Evolutionary conservation across 2,888 invertebrate genomes (phyloP).

Genomic region (Xanthorhoe spadicearia): DNA sequence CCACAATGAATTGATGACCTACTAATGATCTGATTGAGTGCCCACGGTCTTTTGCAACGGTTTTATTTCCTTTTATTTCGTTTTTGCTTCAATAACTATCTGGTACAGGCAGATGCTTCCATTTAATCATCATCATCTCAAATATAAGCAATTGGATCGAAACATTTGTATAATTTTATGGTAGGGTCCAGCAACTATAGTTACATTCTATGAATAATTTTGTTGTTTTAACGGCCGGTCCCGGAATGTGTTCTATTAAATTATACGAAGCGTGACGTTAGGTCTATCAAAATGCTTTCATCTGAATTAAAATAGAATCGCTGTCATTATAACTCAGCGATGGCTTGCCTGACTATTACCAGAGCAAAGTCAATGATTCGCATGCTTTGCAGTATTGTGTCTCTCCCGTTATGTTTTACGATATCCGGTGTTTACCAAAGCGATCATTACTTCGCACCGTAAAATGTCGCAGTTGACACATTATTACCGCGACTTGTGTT

Average conservation of each 20-base stretch:
- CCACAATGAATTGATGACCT: constrained; percentile 15
- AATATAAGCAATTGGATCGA: not conserved
- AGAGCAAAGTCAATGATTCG: constrained; percentile 12
- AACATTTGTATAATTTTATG: constrained; percentile 28
- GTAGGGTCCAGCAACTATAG: constrained; percentile 16
- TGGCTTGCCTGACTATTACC: constrained; percentile 17
- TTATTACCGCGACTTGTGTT: constrained; percentile 17
- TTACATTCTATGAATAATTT: constrained; percentile 31
- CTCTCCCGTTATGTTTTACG: constrained; percentile 9
- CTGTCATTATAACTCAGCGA: constrained; percentile 31
- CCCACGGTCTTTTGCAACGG: constrained; percentile 12
- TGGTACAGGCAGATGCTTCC: constrained; percentile 8
- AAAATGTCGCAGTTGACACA: constrained; percentile 19
- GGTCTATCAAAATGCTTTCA: constrained; percentile 29
- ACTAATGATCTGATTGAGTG: constrained; percentile 6
- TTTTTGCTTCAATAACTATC: constrained; percentile 8
- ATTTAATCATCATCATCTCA: constrained; percentile 15
- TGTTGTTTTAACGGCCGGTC: constrained; percentile 36
- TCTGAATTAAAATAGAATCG: constrained; percentile 32
- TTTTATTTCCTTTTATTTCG: constrained; percentile 4
- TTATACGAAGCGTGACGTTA: constrained; percentile 31
- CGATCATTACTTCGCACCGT: constrained; percentile 2
- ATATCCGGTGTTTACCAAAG: constrained; percentile 9
- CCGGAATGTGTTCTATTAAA: constrained; percentile 30
- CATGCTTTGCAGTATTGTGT: constrained; percentile 6